A percentile compares a stretch with the other conserved stretches of the same genome.
Conservation (phyloP, 1,140 invertebrate genomes). For the Propsilocerus akamusi region DNA sequence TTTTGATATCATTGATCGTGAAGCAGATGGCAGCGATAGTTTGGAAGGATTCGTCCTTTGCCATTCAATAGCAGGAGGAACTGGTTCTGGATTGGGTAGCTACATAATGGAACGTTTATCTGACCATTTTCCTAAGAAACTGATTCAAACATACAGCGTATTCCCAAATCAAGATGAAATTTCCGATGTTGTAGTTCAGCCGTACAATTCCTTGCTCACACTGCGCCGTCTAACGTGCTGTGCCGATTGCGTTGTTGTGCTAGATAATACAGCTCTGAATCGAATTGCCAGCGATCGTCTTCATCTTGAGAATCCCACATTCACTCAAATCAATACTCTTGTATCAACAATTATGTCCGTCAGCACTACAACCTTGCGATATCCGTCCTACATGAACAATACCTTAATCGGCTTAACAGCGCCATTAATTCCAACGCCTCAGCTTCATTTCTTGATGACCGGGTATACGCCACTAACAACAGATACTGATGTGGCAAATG, state of each 20-base stretch:
- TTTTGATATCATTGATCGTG: conserved; percentile 96
- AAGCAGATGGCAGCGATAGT: conserved; percentile 96
- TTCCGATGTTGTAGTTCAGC: conserved; percentile 97
- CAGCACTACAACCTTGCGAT: conserved; percentile 84
- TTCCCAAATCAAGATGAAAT: conserved; percentile 98
- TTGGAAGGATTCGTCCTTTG: conserved; percentile 98
- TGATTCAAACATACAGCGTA: conserved; percentile 97
- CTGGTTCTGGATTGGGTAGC: conserved; percentile 95
- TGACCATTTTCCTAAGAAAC: conserved; percentile 93
- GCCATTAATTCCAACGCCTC: conserved; percentile 88
- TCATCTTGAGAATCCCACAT: conserved; percentile 89
- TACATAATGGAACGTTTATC: conserved; percentile 84
- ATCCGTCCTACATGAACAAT: conserved; percentile 98
- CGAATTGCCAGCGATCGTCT: conserved; percentile 88
- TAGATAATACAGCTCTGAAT: conserved; percentile 95
- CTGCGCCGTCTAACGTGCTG: conserved; percentile 86
- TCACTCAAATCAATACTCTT: conserved; percentile 92
- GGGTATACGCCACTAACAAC: conserved; percentile 92
- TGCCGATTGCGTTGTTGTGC: conserved; percentile 95
- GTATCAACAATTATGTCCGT: conserved; percentile 98
- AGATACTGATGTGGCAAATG: conserved; percentile 61
- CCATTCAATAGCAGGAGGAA: conserved; percentile 97
- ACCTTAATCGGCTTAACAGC: conserved; percentile 91
- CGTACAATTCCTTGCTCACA: conserved; percentile 94
- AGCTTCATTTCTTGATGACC: conserved; percentile 96